phyloP scores from a whole-genome alignment of 2,888 invertebrate species.

The Polydesmus complanatus region DNA sequence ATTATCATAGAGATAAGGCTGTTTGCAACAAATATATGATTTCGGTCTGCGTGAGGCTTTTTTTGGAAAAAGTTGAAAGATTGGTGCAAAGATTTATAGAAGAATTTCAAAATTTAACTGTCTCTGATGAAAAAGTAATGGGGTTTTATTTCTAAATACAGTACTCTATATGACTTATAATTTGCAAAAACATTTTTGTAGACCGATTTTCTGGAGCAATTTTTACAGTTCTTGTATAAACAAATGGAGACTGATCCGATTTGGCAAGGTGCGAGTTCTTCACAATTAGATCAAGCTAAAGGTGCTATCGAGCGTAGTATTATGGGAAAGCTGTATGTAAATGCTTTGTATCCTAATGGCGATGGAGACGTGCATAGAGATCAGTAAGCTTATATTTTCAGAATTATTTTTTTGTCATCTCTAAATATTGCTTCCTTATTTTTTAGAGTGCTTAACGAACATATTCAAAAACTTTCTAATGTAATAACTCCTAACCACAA shows the following conservation, averaged over 20 bases:
- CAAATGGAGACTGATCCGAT: slow-evolving; percentile 53
- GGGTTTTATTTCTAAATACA: neutral
- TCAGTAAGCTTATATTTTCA: slow-evolving; percentile 44
- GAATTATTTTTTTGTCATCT: neutral
- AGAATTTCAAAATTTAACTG: slow-evolving; percentile 61
- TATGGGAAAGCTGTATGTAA: slow-evolving; percentile 76
- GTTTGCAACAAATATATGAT: slow-evolving; percentile 60
- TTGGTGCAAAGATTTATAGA: slow-evolving; percentile 58
- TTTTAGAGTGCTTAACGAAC: slow-evolving; percentile 66
- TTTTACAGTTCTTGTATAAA: slow-evolving; percentile 42
- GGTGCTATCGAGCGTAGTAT: slow-evolving; percentile 78
- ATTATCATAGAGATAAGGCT: slow-evolving; percentile 42
- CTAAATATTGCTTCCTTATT: slow-evolving; percentile 1
- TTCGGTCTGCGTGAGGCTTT: slow-evolving; percentile 59
- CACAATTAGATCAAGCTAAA: slow-evolving; percentile 59
- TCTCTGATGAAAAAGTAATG: slow-evolving; percentile 71
- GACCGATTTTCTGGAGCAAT: slow-evolving; percentile 66
- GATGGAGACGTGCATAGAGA: slow-evolving; percentile 88
- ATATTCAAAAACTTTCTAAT: slow-evolving; percentile 65
- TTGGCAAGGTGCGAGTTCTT: slow-evolving; percentile 56
- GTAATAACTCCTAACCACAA: slow-evolving; percentile 64
- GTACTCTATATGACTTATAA: neutral
- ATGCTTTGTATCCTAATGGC: slow-evolving; percentile 91
- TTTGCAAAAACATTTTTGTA: slow-evolving; percentile 21
- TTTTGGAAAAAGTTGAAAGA: slow-evolving; percentile 61